A percentile compares a stretch with the other conserved stretches of the same genome.
These are phyloP conservation scores for Bujurquina vittata DNA, from an alignment of 2,113 vertebrate genomes.

Conservation along the genomic window DNA sequence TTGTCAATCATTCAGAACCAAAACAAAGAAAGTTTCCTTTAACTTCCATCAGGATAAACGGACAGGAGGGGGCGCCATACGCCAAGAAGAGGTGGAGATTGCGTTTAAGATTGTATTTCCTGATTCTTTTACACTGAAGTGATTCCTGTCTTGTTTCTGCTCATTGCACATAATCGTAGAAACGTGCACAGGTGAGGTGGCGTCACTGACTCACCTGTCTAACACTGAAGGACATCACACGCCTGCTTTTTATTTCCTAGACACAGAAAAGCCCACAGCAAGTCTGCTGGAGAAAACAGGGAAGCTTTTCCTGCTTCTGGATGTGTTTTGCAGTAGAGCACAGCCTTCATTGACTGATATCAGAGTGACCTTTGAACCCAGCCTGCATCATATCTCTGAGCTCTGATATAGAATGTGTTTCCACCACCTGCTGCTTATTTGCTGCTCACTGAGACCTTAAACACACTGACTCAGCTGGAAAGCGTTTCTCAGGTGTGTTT, in stretches of 20 bases:
- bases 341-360: not conserved
- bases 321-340: not conserved
- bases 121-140: not conserved
- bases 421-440: not conserved
- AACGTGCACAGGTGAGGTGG: not conserved
- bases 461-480: not conserved
- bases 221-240: not conserved
- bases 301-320: not conserved
- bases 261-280: not conserved
- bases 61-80: constrained; percentile 62
- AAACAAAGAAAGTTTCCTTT: not conserved
- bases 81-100: constrained; percentile 23
- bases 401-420: constrained; percentile 5
- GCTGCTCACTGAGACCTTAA: not conserved
- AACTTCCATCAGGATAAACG: not conserved
- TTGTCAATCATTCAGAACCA: not conserved
- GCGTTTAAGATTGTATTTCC: not conserved
- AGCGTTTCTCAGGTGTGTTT: not conserved
- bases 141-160: not conserved
- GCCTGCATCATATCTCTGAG: constrained; percentile 26
- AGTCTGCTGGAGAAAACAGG: not conserved
- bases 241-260: not conserved
- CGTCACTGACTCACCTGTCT: not conserved
- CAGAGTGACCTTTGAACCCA: constrained; percentile 58
- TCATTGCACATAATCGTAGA: not conserved